phyloP scores from a whole-genome alignment of 2,888 invertebrate genomes.

The Pegoplata infirma region DNA sequence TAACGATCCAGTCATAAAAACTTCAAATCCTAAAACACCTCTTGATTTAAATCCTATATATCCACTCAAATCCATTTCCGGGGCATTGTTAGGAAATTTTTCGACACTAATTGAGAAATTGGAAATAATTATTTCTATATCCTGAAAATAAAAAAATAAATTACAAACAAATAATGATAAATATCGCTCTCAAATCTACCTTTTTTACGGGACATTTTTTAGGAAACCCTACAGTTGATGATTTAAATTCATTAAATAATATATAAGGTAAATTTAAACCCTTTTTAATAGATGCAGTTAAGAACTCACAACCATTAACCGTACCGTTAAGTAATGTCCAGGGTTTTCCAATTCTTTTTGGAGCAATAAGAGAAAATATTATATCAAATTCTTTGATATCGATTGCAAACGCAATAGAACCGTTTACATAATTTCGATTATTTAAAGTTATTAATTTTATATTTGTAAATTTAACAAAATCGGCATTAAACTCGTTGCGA shows the following conservation, averaged over 20 bases:
- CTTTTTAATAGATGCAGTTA: background rate
- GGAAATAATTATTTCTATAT: background rate
- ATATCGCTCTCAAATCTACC: background rate
- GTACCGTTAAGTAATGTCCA: background rate
- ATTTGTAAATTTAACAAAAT: background rate
- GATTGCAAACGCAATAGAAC: background rate
- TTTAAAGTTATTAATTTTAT: background rate
- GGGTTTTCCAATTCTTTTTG: background rate
- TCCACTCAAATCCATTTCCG: background rate
- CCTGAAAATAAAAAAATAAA: background rate
- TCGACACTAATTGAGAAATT: background rate
- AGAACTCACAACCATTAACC: background rate
- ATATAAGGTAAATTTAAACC: background rate
- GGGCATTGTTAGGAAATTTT: background rate
- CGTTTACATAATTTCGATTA: background rate
- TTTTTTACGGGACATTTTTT: conserved; percentile 4
- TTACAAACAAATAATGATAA: too few relatives aligned
- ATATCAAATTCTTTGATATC: background rate
- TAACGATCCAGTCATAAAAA: too few relatives aligned
- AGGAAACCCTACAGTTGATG: background rate
- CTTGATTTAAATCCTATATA: too few relatives aligned
- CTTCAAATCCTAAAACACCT: too few relatives aligned
- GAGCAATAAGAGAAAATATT: background rate
- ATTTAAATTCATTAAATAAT: background rate
- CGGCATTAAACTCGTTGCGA: background rate